phyloP scores from a whole-genome alignment of 2,113 vertebrate species.

The Plecotus auritus region DNA sequence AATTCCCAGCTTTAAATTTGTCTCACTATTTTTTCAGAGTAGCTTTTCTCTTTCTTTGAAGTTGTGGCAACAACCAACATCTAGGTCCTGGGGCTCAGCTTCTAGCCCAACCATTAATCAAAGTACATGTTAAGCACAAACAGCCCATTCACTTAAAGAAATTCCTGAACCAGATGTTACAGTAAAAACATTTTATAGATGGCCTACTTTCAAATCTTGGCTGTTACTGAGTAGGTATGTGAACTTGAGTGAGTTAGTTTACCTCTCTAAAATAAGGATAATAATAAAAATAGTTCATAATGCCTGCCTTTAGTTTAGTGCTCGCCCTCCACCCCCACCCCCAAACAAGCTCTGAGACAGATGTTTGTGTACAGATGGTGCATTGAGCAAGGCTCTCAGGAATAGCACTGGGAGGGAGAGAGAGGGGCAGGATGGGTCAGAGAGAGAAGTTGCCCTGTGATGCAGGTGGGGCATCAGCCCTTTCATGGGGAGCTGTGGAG shows the following conservation, averaged over 20 bases:
- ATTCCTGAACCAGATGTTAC: background rate
- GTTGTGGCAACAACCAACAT: background rate
- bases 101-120: background rate
- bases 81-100: background rate
- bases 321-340: no score
- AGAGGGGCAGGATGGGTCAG: background rate
- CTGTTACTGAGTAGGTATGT: background rate
- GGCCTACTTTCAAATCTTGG: background rate
- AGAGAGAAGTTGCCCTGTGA: background rate
- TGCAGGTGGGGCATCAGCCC: background rate
- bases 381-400: background rate
- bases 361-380: background rate
- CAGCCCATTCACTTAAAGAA: background rate
- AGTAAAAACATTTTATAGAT: constrained; percentile 29
- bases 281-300: background rate
- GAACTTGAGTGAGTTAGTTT: background rate
- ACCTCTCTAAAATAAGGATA: background rate
- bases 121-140: background rate
- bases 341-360: background rate
- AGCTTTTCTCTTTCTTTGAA: background rate
- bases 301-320: background rate
- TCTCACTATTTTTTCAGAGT: background rate
- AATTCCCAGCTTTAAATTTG: background rate
- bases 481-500: background rate
- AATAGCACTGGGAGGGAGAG: background rate